A percentile compares a stretch with the other conserved stretches of the same genome.
Evolutionary conservation across 2,888 invertebrate genomes (phyloP).

Genomic region (Neuroscelio doddi): DNA sequence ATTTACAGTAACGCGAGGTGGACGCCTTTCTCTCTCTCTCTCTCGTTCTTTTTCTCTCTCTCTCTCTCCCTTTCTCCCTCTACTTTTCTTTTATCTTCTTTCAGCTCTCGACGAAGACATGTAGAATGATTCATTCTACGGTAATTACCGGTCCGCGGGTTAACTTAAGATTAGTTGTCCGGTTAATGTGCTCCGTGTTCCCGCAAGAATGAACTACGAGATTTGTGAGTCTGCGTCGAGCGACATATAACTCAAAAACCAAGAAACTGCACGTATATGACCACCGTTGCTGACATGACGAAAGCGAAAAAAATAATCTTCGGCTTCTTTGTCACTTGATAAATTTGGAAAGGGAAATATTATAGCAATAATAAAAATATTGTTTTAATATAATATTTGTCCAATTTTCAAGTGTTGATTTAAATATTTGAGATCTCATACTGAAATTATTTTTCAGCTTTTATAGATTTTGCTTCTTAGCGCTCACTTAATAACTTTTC

Average conservation of each 20-base stretch:
- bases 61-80: constrained; percentile 16
- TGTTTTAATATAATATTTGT: too few relatives aligned
- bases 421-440: too few relatives aligned
- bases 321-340: neutral
- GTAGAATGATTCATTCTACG: constrained; percentile 63
- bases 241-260: constrained; percentile 60
- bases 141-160: constrained; percentile 63
- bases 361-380: too few relatives aligned
- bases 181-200: constrained; percentile 45
- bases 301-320: constrained; percentile 15
- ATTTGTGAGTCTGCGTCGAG: constrained; percentile 61
- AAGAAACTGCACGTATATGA: constrained; percentile 25
- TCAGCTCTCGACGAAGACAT: constrained; percentile 17
- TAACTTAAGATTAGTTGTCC: constrained; percentile 55
- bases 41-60: too few relatives aligned
- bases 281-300: too few relatives aligned
- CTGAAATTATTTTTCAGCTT: too few relatives aligned
- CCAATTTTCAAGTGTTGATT: too few relatives aligned
- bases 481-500: too few relatives aligned
- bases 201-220: constrained; percentile 44
- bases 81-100: too few relatives aligned
- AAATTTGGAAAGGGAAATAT: neutral
- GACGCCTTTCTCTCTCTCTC: constrained; percentile 26
- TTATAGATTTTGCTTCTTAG: too few relatives aligned
- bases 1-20: constrained; percentile 40